phyloP scores from a whole-genome alignment of 1,140 invertebrate species.

The Dreissena polymorpha region DNA sequence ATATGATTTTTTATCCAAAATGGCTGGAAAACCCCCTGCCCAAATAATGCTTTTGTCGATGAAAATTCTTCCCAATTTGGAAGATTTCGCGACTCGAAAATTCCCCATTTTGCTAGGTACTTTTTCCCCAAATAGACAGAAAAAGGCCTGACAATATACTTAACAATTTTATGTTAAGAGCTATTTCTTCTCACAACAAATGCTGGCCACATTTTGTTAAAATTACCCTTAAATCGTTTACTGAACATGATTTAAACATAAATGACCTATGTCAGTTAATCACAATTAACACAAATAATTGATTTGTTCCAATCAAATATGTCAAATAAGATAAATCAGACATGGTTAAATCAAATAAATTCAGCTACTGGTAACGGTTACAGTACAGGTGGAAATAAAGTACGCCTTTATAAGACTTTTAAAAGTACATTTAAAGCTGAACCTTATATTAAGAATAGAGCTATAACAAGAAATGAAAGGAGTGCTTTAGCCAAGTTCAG shows the following conservation, averaged over 20 bases:
- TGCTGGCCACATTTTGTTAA: not conserved
- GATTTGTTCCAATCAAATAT: not conserved
- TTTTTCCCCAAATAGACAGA: too few species aligned
- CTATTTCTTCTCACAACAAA: not conserved
- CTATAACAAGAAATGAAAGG: not conserved
- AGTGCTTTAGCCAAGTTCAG: constrained; percentile 38
- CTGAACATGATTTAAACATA: not conserved
- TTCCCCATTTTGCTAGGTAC: too few species aligned
- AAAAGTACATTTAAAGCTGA: constrained; percentile 1
- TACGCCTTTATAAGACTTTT: constrained; percentile 14
- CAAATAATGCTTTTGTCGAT: too few species aligned
- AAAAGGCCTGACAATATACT: too few species aligned
- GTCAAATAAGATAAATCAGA: not conserved
- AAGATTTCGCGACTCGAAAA: too few species aligned
- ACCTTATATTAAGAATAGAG: not conserved
- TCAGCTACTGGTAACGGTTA: not conserved
- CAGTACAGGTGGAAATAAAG: constrained; percentile 2
- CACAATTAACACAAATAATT: not conserved
- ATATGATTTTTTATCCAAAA: too few species aligned
- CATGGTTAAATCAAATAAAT: not conserved
- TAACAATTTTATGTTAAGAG: not conserved
- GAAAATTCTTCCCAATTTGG: too few species aligned
- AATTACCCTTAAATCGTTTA: not conserved
- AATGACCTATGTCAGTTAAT: not conserved
- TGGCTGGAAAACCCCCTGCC: too few species aligned